These are phyloP conservation scores for Rhaphigaster nebulosa DNA, from an alignment of 2,888 invertebrate species.

Conservation along the genomic window DNA sequence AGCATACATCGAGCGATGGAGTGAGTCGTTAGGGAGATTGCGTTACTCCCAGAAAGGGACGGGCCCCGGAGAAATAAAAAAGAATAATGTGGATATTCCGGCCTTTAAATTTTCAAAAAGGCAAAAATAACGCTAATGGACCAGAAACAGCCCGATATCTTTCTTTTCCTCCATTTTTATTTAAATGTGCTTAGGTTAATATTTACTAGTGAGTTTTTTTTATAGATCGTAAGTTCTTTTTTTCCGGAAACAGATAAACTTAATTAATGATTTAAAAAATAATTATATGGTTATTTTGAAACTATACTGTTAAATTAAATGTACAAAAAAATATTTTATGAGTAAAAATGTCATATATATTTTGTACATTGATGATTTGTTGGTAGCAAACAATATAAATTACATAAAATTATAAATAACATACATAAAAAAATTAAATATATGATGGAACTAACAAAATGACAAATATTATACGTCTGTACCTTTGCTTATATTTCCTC, in stretches of 20 bases:
- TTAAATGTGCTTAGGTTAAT: background rate
- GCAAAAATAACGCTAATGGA: conserved; percentile 7
- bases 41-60: background rate
- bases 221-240: background rate
- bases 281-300: too few species aligned
- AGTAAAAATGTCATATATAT: too few species aligned
- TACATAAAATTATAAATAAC: too few species aligned
- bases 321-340: too few species aligned
- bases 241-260: background rate
- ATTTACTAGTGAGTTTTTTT: background rate
- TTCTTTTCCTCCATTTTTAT: background rate
- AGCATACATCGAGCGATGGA: background rate
- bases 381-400: too few species aligned
- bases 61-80: background rate
- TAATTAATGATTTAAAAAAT: too few species aligned
- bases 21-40: background rate
- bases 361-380: too few species aligned
- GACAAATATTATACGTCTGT: too few species aligned
- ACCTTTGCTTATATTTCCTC: too few species aligned
- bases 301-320: too few species aligned
- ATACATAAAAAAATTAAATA: too few species aligned
- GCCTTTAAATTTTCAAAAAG: background rate
- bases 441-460: too few species aligned
- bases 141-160: background rate
- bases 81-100: background rate